Evolutionary conservation across 2,113 vertebrate species (phyloP).

Genomic region (Bos indicus): DNA sequence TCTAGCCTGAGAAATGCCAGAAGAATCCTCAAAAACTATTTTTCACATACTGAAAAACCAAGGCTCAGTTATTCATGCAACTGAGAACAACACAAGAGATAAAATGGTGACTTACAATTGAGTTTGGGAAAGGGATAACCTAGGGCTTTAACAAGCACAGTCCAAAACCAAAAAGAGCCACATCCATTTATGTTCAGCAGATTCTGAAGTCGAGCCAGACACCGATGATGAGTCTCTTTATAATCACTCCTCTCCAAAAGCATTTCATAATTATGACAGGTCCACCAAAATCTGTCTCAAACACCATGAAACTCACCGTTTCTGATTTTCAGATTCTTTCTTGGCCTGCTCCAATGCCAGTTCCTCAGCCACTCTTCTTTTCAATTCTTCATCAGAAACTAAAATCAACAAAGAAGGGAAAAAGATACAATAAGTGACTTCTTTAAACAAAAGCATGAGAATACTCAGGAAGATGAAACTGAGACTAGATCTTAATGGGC

Average conservation of each 20-base stretch:
- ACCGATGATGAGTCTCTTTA: not conserved
- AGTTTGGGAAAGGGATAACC: not conserved
- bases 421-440: constrained; percentile 6
- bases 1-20: not conserved
- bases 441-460: constrained; percentile 1
- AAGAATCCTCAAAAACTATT: not conserved
- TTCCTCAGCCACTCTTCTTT: constrained; percentile 85
- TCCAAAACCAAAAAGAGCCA: not conserved
- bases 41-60: not conserved
- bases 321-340: constrained; percentile 81
- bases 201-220: not conserved
- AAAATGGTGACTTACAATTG: not conserved
- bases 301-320: constrained; percentile 76
- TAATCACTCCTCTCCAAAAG: not conserved
- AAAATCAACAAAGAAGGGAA: constrained; percentile 50
- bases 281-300: not conserved
- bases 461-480: not conserved
- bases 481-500: not conserved
- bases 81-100: not conserved
- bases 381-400: constrained; percentile 86
- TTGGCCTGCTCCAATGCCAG: constrained; percentile 82
- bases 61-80: not conserved
- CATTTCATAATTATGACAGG: not conserved
- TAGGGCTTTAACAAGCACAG: not conserved
- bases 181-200: not conserved